These are phyloP conservation scores for Micropoecilia bifurca DNA, from an alignment of 2,797 vertebrate species.

Conservation along the genomic window DNA sequence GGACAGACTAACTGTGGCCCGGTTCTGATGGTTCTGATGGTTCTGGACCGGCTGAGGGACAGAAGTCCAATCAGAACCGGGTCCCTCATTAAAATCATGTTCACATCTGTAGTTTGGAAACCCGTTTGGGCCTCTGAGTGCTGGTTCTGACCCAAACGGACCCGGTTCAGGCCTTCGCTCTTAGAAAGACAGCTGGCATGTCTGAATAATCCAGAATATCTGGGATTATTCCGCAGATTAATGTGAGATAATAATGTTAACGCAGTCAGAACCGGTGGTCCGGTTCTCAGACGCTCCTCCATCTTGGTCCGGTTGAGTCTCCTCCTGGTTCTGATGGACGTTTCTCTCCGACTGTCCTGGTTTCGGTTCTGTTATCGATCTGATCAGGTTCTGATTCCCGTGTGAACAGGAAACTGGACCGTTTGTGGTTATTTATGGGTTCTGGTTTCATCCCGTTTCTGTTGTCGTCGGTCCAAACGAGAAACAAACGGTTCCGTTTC, in stretches of 20 bases:
- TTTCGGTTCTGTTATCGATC: slow-evolving; percentile 6
- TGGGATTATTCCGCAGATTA: neutral
- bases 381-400: neutral
- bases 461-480: slow-evolving; percentile 36
- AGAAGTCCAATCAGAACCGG: neutral
- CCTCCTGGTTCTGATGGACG: slow-evolving; percentile 47
- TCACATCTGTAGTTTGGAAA: too few relatives aligned
- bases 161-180: neutral
- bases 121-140: too few relatives aligned
- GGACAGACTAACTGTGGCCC: neutral
- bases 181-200: neutral
- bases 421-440: slow-evolving; percentile 47
- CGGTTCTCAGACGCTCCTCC: neutral
- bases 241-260: neutral
- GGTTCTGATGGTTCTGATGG: neutral
- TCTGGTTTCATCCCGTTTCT: slow-evolving; percentile 46
- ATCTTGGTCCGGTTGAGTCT: neutral
- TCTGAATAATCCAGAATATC: neutral
- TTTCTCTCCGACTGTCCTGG: slow-evolving; percentile 32
- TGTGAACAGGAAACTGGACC: slow-evolving; percentile 23
- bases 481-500: slow-evolving; percentile 34
- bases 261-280: too few relatives aligned
- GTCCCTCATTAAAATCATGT: too few relatives aligned
- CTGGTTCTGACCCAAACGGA: too few relatives aligned
- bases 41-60: neutral